Percentiles rank a stretch among this genome's conserved stretches.
Conservation (phyloP, 2,797 vertebrate genomes). For the Crenichthys baileyi region DNA sequence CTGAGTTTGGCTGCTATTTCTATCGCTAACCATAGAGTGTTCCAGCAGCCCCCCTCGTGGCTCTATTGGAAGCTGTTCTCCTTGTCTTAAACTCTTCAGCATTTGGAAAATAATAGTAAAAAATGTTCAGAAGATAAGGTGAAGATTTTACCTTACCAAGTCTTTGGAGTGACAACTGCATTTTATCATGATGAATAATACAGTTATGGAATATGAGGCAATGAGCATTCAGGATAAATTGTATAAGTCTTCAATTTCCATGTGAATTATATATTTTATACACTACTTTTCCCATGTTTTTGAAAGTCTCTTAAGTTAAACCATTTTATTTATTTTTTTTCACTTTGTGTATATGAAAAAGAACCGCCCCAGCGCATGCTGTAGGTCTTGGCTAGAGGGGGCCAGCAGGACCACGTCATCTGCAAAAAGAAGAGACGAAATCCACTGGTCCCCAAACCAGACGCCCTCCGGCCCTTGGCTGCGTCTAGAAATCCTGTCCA, state of each 20-base stretch:
- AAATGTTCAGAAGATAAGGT: neutral
- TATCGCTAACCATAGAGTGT: too few relatives aligned
- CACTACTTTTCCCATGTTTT: neutral
- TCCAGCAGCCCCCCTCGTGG: too few relatives aligned
- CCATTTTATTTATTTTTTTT: neutral
- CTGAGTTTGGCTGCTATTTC: too few relatives aligned
- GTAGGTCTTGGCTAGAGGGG: too few relatives aligned
- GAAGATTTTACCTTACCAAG: neutral
- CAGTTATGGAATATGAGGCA: neutral
- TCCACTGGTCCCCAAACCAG: too few relatives aligned
- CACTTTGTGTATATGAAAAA: neutral
- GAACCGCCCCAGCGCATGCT: too few relatives aligned
- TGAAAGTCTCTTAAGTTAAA: neutral
- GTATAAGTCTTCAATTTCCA: neutral
- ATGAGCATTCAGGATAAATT: neutral
- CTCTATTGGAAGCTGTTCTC: too few relatives aligned
- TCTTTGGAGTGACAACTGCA: neutral
- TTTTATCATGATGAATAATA: neutral
- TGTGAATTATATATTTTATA: neutral
- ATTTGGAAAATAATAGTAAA: neutral
- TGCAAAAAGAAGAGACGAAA: too few relatives aligned
- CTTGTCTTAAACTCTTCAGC: too few relatives aligned
- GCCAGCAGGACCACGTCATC: too few relatives aligned
- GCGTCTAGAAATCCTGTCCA: too few relatives aligned
- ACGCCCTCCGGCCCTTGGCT: too few relatives aligned